A percentile compares a stretch with the other conserved stretches of the same genome.
phyloP scores from a whole-genome alignment of 2,888 invertebrate species.

The Lasioglossum figueresi region DNA sequence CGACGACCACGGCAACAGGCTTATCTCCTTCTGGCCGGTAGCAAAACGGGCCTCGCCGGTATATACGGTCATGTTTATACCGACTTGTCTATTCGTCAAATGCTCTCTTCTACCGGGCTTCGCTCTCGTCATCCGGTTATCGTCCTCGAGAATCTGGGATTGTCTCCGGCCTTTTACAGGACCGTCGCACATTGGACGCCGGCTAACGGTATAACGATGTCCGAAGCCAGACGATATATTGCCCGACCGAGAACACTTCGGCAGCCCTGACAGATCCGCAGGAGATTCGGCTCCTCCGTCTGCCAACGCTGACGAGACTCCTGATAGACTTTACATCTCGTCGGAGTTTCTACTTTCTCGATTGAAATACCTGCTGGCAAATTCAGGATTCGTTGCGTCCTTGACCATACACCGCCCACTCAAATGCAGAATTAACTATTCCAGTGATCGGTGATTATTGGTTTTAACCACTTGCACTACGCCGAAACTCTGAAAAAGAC shows the following conservation, averaged over 20 bases:
- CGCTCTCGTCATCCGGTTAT: slow-evolving; percentile 67
- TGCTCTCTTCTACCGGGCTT: slow-evolving; percentile 64
- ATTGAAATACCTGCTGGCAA: not conserved
- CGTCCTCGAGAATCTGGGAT: slow-evolving; percentile 62
- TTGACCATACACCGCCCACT: no score
- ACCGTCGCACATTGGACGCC: slow-evolving; percentile 48
- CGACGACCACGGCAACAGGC: slow-evolving; percentile 37
- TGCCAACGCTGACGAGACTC: not conserved
- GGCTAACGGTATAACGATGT: slow-evolving; percentile 60
- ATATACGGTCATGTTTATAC: slow-evolving; percentile 65
- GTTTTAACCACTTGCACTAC: no score
- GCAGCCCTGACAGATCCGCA: slow-evolving; percentile 42
- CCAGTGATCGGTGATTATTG: no score
- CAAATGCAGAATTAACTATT: no score
- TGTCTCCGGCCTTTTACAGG: slow-evolving; percentile 41
- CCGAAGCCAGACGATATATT: slow-evolving; percentile 49
- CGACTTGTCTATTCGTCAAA: slow-evolving; percentile 74
- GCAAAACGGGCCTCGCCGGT: slow-evolving; percentile 53
- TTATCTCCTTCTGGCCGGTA: slow-evolving; percentile 71
- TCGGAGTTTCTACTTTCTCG: not conserved
- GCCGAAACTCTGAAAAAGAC: no score
- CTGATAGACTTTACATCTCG: not conserved
- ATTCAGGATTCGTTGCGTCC: not conserved
- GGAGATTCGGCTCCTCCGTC: slow-evolving; percentile 30
- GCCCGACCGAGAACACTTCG: slow-evolving; percentile 41